Evolutionary conservation across 2,797 vertebrate genomes (phyloP), one percentile per base, ranked within the genome.

Genomic region (Poeciliopsis paucimaculata): DNA sequence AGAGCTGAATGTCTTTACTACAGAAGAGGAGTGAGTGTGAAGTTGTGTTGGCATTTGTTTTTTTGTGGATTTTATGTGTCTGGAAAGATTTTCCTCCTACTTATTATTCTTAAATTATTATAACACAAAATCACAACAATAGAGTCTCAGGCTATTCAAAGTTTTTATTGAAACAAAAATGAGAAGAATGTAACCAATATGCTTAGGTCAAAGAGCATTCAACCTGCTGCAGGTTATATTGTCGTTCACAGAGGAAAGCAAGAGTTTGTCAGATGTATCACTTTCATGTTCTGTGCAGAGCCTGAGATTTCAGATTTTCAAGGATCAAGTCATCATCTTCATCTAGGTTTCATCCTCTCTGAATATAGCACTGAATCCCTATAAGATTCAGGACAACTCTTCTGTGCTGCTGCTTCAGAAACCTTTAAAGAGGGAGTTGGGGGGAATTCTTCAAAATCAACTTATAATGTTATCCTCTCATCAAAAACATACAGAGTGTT

Each of bases 1-100:
- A 94, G 94, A 93, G 60, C 76, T 82, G 78, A 93, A 94, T 93
- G 93, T 95, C 88, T 93, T 81, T 83, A 76, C 86, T 72, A 80
- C 84, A 72, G 72, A 39, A 80, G 73, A 83, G 68, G 90, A 70
- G 15, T 81, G 74, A 84, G 82, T 85, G 79, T 86, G 83, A 78
- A 71, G 71, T 73, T 66, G 46, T 77, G 31, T 73, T 76, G 31
- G 23, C 18, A 51, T 73, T 55, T 75, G 12, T 41, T 41, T 34
- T 23, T 53, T 23, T 49, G 57, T 76, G 36, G 13, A 7, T 28
- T 75, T 55, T 73, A 13, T 41, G 28, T 80, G 18, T 49, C 47
- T 49, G 47, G 47, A 49, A 20, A 49, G 18, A 20, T 20, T 49
- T 20, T 20, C 47, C 18, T 49, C 47, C 18, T 49, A 49, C 18